These are phyloP conservation scores for Malurus leucopterus DNA, from an alignment of 2,797 vertebrate genomes.

Conservation along the genomic window DNA sequence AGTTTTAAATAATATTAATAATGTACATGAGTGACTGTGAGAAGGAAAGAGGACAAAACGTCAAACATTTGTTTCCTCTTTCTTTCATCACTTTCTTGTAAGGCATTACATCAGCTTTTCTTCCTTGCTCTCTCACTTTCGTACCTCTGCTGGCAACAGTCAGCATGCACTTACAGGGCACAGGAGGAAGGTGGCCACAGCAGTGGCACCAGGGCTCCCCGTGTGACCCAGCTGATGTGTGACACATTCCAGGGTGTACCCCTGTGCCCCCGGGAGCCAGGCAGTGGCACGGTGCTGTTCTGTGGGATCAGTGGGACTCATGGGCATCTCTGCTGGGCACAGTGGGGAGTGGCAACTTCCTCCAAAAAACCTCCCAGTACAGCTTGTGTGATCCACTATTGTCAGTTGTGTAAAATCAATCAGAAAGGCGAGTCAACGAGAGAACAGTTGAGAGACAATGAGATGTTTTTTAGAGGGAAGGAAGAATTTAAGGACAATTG, in stretches of 20 bases:
- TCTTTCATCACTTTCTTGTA: not conserved
- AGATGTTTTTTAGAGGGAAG: not conserved
- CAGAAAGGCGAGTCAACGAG: not conserved
- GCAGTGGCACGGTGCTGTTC: fast-evolving
- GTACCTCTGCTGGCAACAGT: not conserved
- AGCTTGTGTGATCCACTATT: fast-evolving
- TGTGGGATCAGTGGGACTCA: not conserved
- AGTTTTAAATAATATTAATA: not conserved
- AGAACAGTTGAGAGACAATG: not conserved
- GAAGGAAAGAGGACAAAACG: not conserved
- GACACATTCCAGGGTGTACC: not conserved
- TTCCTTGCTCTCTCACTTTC: not conserved
- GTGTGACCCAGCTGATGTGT: not conserved
- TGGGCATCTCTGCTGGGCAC: fast-evolving
- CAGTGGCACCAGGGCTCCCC: fast-evolving
- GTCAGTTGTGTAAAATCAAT: not conserved
- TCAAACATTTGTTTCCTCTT: not conserved
- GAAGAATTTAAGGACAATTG: not conserved
- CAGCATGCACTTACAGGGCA: not conserved
- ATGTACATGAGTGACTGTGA: not conserved
- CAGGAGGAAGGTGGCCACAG: not conserved
- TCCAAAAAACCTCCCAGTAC: not conserved
- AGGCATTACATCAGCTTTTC: not conserved
- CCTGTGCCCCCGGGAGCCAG: not conserved
- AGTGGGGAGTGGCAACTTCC: not conserved